Conservation (phyloP, 2,113 vertebrate species). For the Engraulis encrasicolus region DNA sequence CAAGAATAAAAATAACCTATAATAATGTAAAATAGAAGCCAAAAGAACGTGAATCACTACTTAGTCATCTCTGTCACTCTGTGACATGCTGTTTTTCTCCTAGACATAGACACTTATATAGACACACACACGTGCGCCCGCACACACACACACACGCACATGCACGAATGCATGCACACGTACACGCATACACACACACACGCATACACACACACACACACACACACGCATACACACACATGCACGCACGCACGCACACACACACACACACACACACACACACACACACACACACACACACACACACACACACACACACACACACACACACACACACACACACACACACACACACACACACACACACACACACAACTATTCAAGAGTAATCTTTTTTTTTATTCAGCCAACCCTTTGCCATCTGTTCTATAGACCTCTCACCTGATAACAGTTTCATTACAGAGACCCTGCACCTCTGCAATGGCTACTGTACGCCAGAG, state of each 20-base stretch:
- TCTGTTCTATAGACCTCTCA: neutral
- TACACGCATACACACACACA: neutral
- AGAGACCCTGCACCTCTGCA: neutral
- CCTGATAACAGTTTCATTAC: conserved; percentile 3
- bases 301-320: neutral
- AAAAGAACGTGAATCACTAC: neutral
- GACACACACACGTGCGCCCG: neutral
- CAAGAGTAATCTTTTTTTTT: neutral
- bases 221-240: neutral
- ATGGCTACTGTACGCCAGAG: neutral
- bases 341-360: neutral
- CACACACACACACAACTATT: neutral
- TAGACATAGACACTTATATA: neutral
- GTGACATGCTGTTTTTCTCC: neutral
- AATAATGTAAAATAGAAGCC: neutral
- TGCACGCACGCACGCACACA: neutral
- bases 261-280: neutral
- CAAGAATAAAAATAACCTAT: conserved; percentile 7
- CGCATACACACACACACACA: neutral
- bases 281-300: neutral
- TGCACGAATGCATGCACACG: neutral
- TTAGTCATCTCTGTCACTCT: neutral
- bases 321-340: neutral
- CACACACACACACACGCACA: too few species aligned
- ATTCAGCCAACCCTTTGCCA: neutral